Base-by-base conservation (phyloP, 2,888 invertebrate genomes). In the Merodon equestris region DNA sequence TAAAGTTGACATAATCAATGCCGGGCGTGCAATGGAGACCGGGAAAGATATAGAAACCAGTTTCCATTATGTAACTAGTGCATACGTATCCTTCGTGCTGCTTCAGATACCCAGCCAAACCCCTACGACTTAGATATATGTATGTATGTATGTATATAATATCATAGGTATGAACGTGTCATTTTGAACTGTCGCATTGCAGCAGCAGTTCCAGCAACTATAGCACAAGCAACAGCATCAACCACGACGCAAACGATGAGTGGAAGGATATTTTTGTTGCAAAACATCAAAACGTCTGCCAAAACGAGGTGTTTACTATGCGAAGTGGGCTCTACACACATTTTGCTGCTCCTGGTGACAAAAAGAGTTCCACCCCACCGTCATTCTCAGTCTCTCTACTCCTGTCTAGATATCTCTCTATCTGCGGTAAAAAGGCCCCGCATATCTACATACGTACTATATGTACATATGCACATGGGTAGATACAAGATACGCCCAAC, bases 111-210 rank as follows among this genome's bases (percentile, higher is more conserved):
- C 2, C 7, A 27, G 27, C 2, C 27, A 27, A 27, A 27, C 27
- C 7, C 27, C 2, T 27, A 27, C 27, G 27, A 27, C 7, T 27
- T 27, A 7, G 27, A 2, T 7, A 27, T 27, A 27, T n/a, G n/a
- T n/a, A n/a, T n/a, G n/a, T n/a, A n/a, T n/a, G n/a, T n/a, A 7
- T 27, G 7, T 7, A 27, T 7, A 27, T 27, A 27, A 7, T 71
- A 61, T 48, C 13, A n/a, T 40, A 72, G 34, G 36, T 64, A 76
- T 34, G 64, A 60, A 71, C 56, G 61, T 72, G 66, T 71, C 66
- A 58, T 66, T 68, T 64, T 70, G 60, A 60, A 84, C 82, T 84
- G 84, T 83, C 84, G 84, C 84, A 84, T 83, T 84, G 84, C 84
- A 84, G 81, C 76, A 66, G 58, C 81, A 81, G 48, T 40, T 10